These are phyloP conservation scores for Ophion ellenae DNA, from an alignment of 2,888 invertebrate species.

Conservation along the genomic window DNA sequence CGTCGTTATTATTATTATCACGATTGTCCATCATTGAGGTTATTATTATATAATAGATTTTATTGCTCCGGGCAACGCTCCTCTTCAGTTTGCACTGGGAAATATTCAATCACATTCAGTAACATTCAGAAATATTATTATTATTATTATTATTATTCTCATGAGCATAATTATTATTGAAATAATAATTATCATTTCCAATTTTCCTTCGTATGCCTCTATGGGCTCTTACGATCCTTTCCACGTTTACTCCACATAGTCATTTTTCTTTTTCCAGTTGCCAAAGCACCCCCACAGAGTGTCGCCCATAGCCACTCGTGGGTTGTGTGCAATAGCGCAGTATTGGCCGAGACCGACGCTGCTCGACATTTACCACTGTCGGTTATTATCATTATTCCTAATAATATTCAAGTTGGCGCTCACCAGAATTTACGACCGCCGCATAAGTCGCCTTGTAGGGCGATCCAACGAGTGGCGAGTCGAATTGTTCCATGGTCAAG, in stretches of 20 bases:
- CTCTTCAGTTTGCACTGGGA: no score
- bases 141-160: not conserved
- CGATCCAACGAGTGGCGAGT: constrained; percentile 85
- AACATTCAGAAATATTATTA: not conserved
- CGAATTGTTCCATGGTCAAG: constrained; percentile 84
- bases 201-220: not conserved
- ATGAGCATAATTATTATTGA: not conserved
- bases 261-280: no score
- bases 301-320: not conserved
- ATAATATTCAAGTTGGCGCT: constrained; percentile 39
- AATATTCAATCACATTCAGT: no score
- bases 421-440: constrained; percentile 82
- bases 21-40: no score
- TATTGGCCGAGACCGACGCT: not conserved
- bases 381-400: not conserved
- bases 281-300: no score
- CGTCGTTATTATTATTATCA: no score
- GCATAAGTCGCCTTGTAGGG: constrained; percentile 85
- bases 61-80: no score
- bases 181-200: not conserved
- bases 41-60: no score
- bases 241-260: not conserved
- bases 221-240: not conserved
- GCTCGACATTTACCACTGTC: not conserved
- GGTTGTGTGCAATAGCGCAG: not conserved